Evolutionary conservation across 2,888 invertebrate species (phyloP).

Genomic region (Merodon equestris): DNA sequence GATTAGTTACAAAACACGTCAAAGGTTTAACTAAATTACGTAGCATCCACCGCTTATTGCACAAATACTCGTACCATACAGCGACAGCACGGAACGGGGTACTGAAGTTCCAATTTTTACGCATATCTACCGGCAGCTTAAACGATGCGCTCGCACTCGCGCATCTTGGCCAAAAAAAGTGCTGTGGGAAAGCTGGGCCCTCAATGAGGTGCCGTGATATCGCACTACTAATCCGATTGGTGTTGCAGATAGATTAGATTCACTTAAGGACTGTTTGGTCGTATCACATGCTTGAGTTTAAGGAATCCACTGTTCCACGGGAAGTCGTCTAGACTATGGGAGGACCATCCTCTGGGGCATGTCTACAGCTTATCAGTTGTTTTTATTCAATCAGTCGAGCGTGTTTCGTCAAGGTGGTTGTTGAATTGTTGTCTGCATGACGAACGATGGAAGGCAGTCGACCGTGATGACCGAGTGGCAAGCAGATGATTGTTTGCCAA

Average conservation of each 20-base stretch:
- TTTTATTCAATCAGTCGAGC: conserved; percentile 48
- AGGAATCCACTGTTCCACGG: conserved; percentile 12
- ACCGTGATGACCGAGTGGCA: too few relatives aligned
- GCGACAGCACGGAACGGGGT: neutral
- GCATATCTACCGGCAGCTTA: conserved; percentile 63
- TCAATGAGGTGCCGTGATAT: conserved; percentile 56
- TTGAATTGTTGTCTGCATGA: too few relatives aligned
- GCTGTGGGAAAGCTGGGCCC: conserved; percentile 17
- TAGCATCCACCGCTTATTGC: too few relatives aligned
- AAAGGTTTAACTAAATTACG: conserved; percentile 52
- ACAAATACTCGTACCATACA: too few relatives aligned
- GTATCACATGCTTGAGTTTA: conserved; percentile 34
- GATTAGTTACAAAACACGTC: conserved; percentile 69
- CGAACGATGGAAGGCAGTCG: too few relatives aligned
- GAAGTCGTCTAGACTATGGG: conserved; percentile 41
- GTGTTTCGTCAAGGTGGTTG: neutral
- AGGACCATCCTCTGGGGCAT: conserved; percentile 6
- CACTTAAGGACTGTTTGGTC: conserved; percentile 58
- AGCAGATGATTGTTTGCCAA: too few relatives aligned
- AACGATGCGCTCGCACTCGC: conserved; percentile 53
- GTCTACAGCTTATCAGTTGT: conserved; percentile 21
- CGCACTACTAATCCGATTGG: conserved; percentile 60
- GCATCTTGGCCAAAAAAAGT: conserved; percentile 36
- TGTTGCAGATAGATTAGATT: conserved; percentile 60
- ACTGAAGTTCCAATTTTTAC: conserved; percentile 58